Evolutionary conservation across 1,140 invertebrate genomes (phyloP), one percentile per base, ranked within the genome.

Genomic region (Drosophila melanogaster): DNA sequence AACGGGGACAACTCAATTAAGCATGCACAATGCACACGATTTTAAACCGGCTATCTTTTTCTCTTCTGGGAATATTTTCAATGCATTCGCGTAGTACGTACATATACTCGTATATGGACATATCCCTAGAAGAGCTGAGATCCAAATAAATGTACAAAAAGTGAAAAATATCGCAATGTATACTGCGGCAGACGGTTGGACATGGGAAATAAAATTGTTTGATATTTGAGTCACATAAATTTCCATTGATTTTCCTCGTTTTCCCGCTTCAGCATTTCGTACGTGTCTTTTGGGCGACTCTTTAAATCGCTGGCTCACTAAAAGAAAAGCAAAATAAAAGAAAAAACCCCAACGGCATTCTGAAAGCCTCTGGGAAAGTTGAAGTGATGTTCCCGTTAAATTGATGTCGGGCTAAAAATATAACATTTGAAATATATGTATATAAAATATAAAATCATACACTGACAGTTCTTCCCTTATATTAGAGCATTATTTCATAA

Each of bases 21-120:
- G 81, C 81, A 85, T 85, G 81, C 81, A 85, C 81, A 86, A 85
- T 85, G 81, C 81, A 86, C 81, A 85, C 81, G 74, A 86, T 86
- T 81, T 78, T 85, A 80, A 62, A 57, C 59, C 67, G 47, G 33
- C 60, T 72, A 33, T 58, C 40, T 38, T 19, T 33, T 37, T 15
- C 33, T 37, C 12, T 50, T 43, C 43, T 57, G 46, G 65, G 72
- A 65, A 64, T 77, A 84, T 85, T 85, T 67, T 51, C 81, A 67
- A 62, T 84, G 80, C 79, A 81, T 33, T 66, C 70, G 38, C 26
- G 59, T 15, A 43, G n/a, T 19, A 22, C 22, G 8, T 8, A 30
- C 7, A 8, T 30, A 10, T 30, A 30, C 3, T 7, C 7, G 7
- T 8, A 30, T 8, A 30, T 30, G 2, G 1, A 30, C 30, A 30